phyloP scores from a whole-genome alignment of 2,888 invertebrate species.

The Nesidiocoris tenuis region DNA sequence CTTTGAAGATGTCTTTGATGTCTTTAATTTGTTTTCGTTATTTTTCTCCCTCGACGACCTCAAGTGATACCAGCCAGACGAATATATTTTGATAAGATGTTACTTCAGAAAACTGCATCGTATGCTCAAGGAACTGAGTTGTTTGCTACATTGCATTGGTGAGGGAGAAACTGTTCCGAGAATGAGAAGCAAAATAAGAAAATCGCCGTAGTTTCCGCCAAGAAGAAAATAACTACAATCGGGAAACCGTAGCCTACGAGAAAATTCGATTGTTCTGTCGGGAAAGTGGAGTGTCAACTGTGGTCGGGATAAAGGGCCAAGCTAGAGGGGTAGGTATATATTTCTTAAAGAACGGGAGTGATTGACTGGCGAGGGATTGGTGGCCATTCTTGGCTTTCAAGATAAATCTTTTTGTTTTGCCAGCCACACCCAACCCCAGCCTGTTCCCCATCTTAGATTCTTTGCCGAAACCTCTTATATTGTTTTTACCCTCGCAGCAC shows the following conservation, averaged over 20 bases:
- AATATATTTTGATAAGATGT: no score
- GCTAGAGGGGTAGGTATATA: constrained; percentile 1
- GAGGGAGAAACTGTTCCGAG: no score
- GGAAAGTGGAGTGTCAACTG: constrained; percentile 6
- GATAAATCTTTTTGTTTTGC: constrained; percentile 39
- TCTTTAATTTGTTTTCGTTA: no score
- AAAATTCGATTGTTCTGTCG: neutral
- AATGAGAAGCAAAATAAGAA: no score
- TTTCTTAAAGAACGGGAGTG: constrained; percentile 37
- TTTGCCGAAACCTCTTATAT: neutral
- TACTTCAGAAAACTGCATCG: no score
- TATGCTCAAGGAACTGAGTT: no score
- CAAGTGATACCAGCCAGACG: no score
- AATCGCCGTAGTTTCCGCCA: no score
- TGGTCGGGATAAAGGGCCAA: neutral
- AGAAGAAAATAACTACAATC: no score
- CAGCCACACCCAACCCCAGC: constrained; percentile 19
- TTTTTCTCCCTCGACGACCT: no score
- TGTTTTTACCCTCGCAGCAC: neutral
- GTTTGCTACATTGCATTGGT: no score
- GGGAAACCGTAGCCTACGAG: neutral
- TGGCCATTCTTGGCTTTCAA: constrained; percentile 27
- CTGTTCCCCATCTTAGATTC: neutral
- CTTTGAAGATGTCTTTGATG: no score
- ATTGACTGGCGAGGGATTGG: constrained; percentile 33